A percentile compares a stretch with the other conserved stretches of the same genome.
These are phyloP conservation scores for Lycocerus yunnanus DNA, from an alignment of 2,888 invertebrate genomes.

Conservation along the genomic window DNA sequence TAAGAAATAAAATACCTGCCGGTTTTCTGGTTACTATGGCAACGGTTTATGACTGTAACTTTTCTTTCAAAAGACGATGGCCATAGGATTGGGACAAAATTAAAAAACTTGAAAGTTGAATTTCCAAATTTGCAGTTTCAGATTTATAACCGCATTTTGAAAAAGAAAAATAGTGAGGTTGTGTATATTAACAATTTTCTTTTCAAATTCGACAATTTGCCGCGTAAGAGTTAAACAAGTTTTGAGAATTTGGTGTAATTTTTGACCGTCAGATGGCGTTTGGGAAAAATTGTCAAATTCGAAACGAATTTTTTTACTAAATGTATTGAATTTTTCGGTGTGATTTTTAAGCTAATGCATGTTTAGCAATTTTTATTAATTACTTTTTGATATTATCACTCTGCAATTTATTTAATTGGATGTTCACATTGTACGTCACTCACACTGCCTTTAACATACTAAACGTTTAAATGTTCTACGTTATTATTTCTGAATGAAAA, in stretches of 20 bases:
- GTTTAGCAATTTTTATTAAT: constrained; percentile 40
- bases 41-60: too few relatives aligned
- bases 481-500: constrained; percentile 13
- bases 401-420: constrained; percentile 34
- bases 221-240: neutral
- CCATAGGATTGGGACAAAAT: too few relatives aligned
- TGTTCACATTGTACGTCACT: constrained; percentile 33
- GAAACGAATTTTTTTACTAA: neutral
- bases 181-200: neutral
- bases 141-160: neutral
- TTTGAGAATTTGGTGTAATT: neutral
- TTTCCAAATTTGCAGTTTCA: neutral
- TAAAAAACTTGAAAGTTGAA: neutral
- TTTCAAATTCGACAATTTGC: neutral
- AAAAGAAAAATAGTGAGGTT: constrained; percentile 8
- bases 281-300: neutral
- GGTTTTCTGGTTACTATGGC: too few relatives aligned
- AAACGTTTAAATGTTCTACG: constrained; percentile 30
- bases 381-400: constrained; percentile 34
- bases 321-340: constrained; percentile 35
- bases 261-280: neutral
- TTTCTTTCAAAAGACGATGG: too few relatives aligned
- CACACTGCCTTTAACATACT: constrained; percentile 34
- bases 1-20: too few relatives aligned
- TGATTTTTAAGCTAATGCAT: constrained; percentile 48